phyloP scores from a whole-genome alignment of 1,140 invertebrate species.

The Scaptomyza montana region DNA sequence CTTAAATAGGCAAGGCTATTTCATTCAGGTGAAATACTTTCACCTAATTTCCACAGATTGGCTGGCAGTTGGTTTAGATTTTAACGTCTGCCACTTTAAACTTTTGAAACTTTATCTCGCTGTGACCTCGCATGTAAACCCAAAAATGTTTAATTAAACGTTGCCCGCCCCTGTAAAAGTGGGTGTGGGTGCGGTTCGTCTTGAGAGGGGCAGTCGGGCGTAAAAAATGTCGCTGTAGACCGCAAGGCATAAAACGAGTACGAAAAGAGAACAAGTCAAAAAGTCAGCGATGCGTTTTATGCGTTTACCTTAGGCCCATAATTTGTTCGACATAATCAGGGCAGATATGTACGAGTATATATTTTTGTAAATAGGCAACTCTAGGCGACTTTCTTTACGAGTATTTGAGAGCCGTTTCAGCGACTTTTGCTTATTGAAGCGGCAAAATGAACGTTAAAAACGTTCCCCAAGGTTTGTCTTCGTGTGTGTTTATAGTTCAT shows the following conservation, averaged over 20 bases:
- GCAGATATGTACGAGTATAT: constrained; percentile 1
- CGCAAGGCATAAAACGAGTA: constrained; percentile 24
- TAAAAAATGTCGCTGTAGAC: constrained; percentile 61
- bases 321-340: constrained; percentile 61
- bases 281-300: constrained; percentile 65
- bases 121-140: constrained; percentile 4
- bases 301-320: constrained; percentile 39
- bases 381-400: background rate
- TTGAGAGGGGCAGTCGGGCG: constrained; percentile 47
- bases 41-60: background rate
- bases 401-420: constrained; percentile 30
- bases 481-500: too few species aligned
- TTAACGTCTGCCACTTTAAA: constrained; percentile 24
- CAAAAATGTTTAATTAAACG: constrained; percentile 69
- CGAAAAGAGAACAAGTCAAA: constrained; percentile 30
- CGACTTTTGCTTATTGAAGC: constrained; percentile 33
- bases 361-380: constrained; percentile 3
- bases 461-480: too few species aligned
- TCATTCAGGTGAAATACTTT: background rate
- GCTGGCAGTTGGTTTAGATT: background rate
- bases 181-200: constrained; percentile 40
- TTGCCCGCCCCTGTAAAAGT: constrained; percentile 42
- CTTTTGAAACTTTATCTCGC: constrained; percentile 29
- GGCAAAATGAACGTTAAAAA: constrained; percentile 10
- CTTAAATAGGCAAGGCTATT: background rate